Conservation (phyloP, 1,140 invertebrate species). For the Bombus superbus region DNA sequence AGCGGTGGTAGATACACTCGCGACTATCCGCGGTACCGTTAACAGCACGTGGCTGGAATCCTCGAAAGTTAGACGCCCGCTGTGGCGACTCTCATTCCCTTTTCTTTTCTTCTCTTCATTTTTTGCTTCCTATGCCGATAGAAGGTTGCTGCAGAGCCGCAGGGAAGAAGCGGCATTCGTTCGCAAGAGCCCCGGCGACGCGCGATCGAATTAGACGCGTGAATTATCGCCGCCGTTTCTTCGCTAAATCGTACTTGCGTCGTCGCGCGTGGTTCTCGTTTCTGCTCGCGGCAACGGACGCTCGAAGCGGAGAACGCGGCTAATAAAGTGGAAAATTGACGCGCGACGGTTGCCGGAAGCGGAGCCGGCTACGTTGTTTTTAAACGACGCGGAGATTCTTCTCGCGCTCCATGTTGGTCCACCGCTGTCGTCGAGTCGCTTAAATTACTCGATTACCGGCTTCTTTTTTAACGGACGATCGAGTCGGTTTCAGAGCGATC, state of each 20-base stretch:
- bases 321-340: neutral
- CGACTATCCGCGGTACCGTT: constrained; percentile 2
- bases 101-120: neutral
- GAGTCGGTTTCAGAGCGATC: too few relatives aligned
- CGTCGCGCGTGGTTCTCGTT: neutral
- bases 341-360: neutral
- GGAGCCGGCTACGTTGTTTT: fast-evolving
- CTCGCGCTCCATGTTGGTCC: too few relatives aligned
- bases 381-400: neutral
- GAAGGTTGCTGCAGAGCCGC: neutral
- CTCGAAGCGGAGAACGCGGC: neutral
- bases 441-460: too few relatives aligned
- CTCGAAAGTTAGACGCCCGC: constrained; percentile 7
- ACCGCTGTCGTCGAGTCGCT: fast-evolving
- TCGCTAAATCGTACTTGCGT: neutral
- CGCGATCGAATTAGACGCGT: neutral
- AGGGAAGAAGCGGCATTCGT: neutral
- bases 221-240: neutral
- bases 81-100: neutral
- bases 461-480: too few relatives aligned
- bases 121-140: neutral
- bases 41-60: constrained; percentile 38
- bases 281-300: too few relatives aligned
- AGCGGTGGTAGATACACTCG: neutral
- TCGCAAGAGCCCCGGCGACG: neutral